phyloP scores from a whole-genome alignment of 2,113 vertebrate genomes.

The Illadopsis cleaveri region DNA sequence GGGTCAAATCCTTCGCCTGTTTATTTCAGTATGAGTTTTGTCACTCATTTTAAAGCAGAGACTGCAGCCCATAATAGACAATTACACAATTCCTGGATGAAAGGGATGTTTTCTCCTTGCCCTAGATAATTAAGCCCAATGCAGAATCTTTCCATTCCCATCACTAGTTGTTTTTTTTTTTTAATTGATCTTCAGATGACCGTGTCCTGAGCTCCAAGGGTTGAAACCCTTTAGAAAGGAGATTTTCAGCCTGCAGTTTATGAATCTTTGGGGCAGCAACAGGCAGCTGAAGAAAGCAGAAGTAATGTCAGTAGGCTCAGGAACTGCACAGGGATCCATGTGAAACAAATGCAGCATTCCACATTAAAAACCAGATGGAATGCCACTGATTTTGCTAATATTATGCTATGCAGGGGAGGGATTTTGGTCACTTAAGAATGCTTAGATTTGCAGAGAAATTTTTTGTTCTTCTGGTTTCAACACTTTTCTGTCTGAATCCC shows the following conservation, averaged over 20 bases:
- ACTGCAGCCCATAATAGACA: not conserved
- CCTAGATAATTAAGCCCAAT: conserved; percentile 46
- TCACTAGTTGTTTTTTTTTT: conserved; percentile 17
- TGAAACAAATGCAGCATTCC: not conserved
- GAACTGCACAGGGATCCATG: not conserved
- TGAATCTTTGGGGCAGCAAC: not conserved
- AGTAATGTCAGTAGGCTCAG: not conserved
- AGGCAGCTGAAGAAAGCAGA: not conserved
- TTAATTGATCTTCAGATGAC: conserved; percentile 6
- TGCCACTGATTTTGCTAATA: not conserved
- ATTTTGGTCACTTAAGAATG: not conserved
- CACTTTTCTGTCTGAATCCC: not conserved
- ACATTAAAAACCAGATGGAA: not conserved
- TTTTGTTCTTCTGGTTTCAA: not conserved
- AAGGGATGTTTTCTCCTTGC: conserved; percentile 51
- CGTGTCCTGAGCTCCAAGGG: not conserved
- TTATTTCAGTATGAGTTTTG: conserved; percentile 11
- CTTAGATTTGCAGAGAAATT: not conserved
- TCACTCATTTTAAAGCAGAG: conserved; percentile 46
- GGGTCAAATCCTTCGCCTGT: not conserved
- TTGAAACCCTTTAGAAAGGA: not conserved
- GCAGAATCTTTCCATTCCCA: conserved; percentile 34
- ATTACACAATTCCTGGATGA: conserved; percentile 24
- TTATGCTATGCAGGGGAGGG: not conserved
- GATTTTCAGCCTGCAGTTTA: not conserved